Conservation (phyloP, 2,113 vertebrate genomes). For the Actinemys pallida region DNA sequence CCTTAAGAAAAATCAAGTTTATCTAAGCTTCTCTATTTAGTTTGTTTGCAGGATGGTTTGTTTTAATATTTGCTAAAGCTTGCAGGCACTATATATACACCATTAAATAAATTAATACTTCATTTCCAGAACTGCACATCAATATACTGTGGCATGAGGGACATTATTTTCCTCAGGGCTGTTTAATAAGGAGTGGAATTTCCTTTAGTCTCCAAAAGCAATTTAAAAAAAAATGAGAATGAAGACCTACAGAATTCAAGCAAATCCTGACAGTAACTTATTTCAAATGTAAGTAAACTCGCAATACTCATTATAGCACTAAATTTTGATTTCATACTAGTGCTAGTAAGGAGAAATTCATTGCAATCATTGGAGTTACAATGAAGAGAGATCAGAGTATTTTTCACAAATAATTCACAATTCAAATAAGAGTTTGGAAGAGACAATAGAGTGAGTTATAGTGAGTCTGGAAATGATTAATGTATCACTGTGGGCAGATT, state of each 20-base stretch:
- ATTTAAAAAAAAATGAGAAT: constrained; percentile 7
- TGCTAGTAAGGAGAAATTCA: neutral
- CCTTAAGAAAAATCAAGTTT: neutral
- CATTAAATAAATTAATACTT: neutral
- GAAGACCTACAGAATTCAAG: neutral
- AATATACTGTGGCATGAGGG: neutral
- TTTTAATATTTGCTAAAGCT: constrained; percentile 4
- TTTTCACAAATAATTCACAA: fast-evolving
- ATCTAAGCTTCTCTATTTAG: neutral
- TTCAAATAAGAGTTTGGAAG: neutral
- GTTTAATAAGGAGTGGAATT: constrained; percentile 3
- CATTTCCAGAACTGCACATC: neutral
- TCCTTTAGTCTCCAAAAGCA: constrained; percentile 15
- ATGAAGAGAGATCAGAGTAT: neutral
- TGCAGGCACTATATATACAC: neutral
- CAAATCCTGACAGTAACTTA: neutral
- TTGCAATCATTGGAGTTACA: fast-evolving
- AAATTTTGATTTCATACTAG: neutral
- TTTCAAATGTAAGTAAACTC: neutral
- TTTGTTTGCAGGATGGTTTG: neutral
- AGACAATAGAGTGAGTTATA: neutral
- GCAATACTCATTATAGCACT: neutral
- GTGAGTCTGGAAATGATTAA: neutral
- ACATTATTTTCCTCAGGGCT: neutral
- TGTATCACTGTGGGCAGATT: neutral